Conservation (phyloP, 1,140 invertebrate genomes). For the Orchesella cincta region DNA sequence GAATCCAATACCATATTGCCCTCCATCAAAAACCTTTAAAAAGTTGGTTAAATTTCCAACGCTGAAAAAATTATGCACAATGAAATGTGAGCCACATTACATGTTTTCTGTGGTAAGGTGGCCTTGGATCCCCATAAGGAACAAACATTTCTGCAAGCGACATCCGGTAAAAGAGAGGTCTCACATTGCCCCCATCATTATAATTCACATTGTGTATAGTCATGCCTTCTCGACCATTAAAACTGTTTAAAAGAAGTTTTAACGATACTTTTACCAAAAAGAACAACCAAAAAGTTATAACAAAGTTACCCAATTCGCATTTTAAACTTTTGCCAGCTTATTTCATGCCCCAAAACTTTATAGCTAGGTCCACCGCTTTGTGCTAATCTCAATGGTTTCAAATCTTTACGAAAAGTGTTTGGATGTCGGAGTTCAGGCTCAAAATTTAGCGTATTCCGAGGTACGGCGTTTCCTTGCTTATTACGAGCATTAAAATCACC, state of each 20-base stretch:
- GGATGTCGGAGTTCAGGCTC: background rate
- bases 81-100: background rate
- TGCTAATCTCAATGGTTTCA: background rate
- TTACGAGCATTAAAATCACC: background rate
- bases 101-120: slow-evolving; percentile 15
- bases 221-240: slow-evolving; percentile 35
- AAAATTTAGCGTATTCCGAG: background rate
- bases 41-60: background rate
- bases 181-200: slow-evolving; percentile 12
- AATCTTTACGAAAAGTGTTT: background rate
- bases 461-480: background rate
- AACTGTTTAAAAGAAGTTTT: slow-evolving; percentile 5
- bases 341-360: background rate
- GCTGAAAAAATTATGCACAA: background rate
- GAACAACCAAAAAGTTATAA: background rate
- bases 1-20: slow-evolving; percentile 30
- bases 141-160: slow-evolving; percentile 33
- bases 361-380: background rate
- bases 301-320: background rate
- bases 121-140: slow-evolving; percentile 24
- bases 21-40: slow-evolving; percentile 30
- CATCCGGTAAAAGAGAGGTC: slow-evolving; percentile 34
- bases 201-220: slow-evolving; percentile 29
- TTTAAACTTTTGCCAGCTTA: slow-evolving; percentile 15
- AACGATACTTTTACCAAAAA: background rate